These are phyloP conservation scores for Platycheirus rosarum DNA, from an alignment of 2,888 invertebrate species.

Conservation along the genomic window DNA sequence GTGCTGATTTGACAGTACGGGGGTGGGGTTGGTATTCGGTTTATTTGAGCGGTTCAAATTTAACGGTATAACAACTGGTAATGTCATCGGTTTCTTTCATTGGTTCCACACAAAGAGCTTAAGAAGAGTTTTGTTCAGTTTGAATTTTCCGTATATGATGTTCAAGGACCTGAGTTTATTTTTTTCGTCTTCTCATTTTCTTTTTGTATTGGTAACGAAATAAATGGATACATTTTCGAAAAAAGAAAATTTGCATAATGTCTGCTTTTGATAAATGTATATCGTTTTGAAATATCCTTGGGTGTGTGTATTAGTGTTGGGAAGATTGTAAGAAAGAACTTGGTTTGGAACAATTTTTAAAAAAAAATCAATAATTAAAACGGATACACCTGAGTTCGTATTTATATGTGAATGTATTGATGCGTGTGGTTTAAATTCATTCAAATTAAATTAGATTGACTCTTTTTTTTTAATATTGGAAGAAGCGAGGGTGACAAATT, in stretches of 20 bases:
- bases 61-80: constrained; percentile 58
- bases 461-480: no score
- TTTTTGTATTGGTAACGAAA: constrained; percentile 34
- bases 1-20: neutral
- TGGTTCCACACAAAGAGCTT: constrained; percentile 24
- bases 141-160: constrained; percentile 26
- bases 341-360: no score
- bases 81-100: constrained; percentile 64
- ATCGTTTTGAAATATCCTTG: constrained; percentile 4
- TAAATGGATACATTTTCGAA: constrained; percentile 55
- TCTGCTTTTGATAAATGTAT: constrained; percentile 61
- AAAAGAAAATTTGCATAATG: constrained; percentile 68
- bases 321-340: constrained; percentile 23
- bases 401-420: no score
- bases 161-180: constrained; percentile 8
- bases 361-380: no score
- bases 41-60: constrained; percentile 32
- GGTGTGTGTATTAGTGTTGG: neutral
- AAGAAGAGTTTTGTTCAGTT: constrained; percentile 20
- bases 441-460: no score
- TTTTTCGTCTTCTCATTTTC: neutral
- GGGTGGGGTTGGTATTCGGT: neutral
- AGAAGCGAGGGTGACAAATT: no score
- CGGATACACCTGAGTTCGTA: no score
- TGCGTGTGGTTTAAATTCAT: no score